phyloP scores from a whole-genome alignment of 2,797 vertebrate species.

The Potorous gilbertii region DNA sequence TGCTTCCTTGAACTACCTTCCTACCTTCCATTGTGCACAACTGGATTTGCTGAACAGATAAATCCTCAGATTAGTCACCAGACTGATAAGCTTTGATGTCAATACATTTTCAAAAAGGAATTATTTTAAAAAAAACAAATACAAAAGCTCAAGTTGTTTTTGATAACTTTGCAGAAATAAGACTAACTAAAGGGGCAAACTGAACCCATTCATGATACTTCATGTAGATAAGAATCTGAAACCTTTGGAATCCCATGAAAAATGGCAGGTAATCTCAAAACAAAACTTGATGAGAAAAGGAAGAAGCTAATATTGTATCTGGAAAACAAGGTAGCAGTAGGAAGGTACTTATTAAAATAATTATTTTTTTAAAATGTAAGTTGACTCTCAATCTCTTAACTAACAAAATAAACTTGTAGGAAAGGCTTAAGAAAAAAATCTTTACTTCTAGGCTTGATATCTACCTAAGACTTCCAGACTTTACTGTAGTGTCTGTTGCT shows the following conservation, averaged over 20 bases:
- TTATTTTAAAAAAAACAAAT: background rate
- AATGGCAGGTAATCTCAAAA: background rate
- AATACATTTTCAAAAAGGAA: background rate
- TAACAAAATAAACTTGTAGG: background rate
- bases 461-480: background rate
- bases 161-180: background rate
- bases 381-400: background rate
- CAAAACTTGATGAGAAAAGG: background rate
- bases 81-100: background rate
- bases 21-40: background rate
- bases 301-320: background rate
- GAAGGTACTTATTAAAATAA: background rate
- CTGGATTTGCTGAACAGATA: background rate
- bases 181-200: background rate
- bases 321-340: background rate
- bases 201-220: background rate
- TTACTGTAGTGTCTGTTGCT: background rate
- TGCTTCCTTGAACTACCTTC: background rate
- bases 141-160: background rate
- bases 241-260: slow-evolving; percentile 11
- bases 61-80: background rate
- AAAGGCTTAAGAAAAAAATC: background rate
- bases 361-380: background rate
- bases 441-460: background rate
- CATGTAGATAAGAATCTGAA: background rate